phyloP scores from a whole-genome alignment of 1,140 invertebrate species.

The Lordiphosa stackelbergi region DNA sequence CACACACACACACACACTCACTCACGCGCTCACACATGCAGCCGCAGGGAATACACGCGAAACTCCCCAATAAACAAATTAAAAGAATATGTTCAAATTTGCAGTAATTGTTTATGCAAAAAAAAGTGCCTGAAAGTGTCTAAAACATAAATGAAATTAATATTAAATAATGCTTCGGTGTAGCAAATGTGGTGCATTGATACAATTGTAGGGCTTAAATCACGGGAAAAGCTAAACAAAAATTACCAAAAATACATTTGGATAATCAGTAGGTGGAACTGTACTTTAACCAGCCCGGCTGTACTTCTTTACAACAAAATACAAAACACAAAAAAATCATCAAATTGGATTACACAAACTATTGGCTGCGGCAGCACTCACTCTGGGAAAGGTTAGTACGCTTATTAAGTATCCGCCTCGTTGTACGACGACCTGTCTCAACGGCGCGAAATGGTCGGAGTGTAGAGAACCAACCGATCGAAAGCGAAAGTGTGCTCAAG shows the following conservation, averaged over 20 bases:
- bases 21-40: constrained; percentile 19
- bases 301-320: constrained; percentile 25
- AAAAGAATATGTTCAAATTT: constrained; percentile 27
- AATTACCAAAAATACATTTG: constrained; percentile 10
- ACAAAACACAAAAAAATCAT: constrained; percentile 24
- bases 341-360: constrained; percentile 71
- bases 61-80: constrained; percentile 21
- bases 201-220: constrained; percentile 47
- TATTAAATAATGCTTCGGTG: constrained; percentile 21
- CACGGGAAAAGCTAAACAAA: constrained; percentile 15
- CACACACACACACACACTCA: constrained; percentile 32
- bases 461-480: constrained; percentile 27
- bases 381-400: constrained; percentile 68
- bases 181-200: constrained; percentile 61
- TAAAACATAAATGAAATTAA: constrained; percentile 28
- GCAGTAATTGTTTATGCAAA: constrained; percentile 26
- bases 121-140: constrained; percentile 41
- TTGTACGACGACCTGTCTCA: constrained; percentile 29
- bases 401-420: constrained; percentile 43
- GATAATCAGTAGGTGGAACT: constrained; percentile 20
- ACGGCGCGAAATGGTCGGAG: constrained; percentile 2
- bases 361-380: constrained; percentile 57
- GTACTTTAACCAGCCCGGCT: constrained; percentile 38
- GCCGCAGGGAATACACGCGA: constrained; percentile 20
- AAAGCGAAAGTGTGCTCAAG: constrained; percentile 63